Evolutionary conservation across 2,113 vertebrate genomes (phyloP).

Genomic region (Dicentrarchus labrax): DNA sequence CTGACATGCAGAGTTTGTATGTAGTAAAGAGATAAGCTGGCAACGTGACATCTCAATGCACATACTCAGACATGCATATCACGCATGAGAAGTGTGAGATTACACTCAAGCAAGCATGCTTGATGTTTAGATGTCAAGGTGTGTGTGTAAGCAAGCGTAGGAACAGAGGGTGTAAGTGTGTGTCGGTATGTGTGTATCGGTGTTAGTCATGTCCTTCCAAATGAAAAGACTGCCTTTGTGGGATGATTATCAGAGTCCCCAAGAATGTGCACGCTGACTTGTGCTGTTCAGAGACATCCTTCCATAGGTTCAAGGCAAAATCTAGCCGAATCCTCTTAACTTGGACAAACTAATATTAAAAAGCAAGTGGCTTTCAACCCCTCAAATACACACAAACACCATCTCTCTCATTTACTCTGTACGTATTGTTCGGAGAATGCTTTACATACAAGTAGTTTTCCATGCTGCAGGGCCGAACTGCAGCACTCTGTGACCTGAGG

Average conservation of each 20-base stretch:
- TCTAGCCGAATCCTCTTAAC: not conserved
- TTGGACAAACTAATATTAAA: not conserved
- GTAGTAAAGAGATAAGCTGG: conserved; percentile 17
- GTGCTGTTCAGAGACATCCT: not conserved
- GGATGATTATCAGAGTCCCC: conserved; percentile 15
- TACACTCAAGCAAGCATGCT: not conserved
- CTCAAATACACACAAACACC: not conserved
- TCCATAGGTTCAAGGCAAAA: not conserved
- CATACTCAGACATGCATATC: conserved; percentile 12
- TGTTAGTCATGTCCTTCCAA: conserved; percentile 33
- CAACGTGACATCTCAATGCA: conserved; percentile 24
- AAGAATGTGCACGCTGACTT: not conserved
- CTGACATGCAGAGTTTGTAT: conserved; percentile 1
- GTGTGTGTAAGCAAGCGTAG: conserved; percentile 17
- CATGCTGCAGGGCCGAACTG: conserved; percentile 34
- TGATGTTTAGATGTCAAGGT: conserved; percentile 23
- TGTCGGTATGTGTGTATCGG: not conserved
- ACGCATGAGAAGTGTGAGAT: not conserved
- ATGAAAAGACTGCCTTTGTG: conserved; percentile 20
- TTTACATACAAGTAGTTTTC: conserved; percentile 33
- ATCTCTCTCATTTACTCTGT: not conserved
- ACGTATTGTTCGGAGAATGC: conserved; percentile 1
- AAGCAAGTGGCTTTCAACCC: not conserved
- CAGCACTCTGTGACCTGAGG: conserved; percentile 28
- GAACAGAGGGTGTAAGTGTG: not conserved